A percentile compares a stretch with the other conserved stretches of the same genome.
These are phyloP conservation scores for Orchestia grillus DNA, from an alignment of 1,140 invertebrate species.

Conservation along the genomic window DNA sequence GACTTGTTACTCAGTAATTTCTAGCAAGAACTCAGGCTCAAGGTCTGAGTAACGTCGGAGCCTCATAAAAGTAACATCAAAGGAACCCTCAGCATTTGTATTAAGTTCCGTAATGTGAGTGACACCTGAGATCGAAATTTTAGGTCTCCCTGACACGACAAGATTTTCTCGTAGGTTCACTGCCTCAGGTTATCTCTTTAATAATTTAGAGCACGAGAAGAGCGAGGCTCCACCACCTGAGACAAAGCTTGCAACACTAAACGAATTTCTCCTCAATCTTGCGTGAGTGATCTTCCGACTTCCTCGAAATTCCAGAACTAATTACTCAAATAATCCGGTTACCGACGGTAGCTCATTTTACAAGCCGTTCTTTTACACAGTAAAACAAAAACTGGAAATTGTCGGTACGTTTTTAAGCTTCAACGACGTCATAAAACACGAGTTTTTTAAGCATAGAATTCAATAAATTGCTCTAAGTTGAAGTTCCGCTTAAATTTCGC, in stretches of 20 bases:
- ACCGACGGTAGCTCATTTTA: neutral
- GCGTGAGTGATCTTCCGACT: constrained; percentile 19
- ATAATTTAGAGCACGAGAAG: constrained; percentile 31
- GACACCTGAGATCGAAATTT: constrained; percentile 51
- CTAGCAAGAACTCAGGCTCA: neutral
- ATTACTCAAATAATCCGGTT: neutral
- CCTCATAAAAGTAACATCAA: neutral
- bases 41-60: neutral
- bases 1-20: neutral
- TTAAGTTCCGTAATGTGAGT: constrained; percentile 5
- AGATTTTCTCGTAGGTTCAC: constrained; percentile 48
- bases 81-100: neutral
- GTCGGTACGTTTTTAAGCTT: neutral
- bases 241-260: constrained; percentile 32
- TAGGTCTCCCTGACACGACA: constrained; percentile 18
- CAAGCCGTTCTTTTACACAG: neutral
- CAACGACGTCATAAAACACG: neutral
- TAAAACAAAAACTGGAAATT: neutral
- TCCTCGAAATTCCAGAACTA: neutral
- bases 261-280: constrained; percentile 47
- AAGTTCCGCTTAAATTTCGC: neutral
- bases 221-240: constrained; percentile 17
- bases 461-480: neutral
- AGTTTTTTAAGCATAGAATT: neutral
- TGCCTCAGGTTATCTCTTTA: constrained; percentile 32